Evolutionary conservation across 2,888 invertebrate genomes (phyloP).

Genomic region (Ennomos quercinarius): DNA sequence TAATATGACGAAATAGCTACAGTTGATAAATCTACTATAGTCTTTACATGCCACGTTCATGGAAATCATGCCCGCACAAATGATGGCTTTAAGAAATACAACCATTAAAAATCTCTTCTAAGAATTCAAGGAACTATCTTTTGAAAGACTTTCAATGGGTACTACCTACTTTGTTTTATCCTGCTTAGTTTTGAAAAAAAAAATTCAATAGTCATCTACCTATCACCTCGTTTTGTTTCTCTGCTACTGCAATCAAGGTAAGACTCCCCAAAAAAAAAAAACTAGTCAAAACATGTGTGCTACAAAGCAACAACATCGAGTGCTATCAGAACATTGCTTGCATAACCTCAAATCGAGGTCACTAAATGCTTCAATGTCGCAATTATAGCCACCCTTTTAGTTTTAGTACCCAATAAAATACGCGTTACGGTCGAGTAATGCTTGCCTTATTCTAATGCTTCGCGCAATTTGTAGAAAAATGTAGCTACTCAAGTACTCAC

Average conservation of each 20-base stretch:
- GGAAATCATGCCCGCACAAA: background rate
- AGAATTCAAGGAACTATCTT: background rate
- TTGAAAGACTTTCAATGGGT: background rate
- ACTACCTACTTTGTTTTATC: too few species aligned
- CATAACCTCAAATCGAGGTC: conserved; percentile 57
- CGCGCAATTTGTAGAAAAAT: conserved; percentile 33
- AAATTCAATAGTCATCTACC: too few species aligned
- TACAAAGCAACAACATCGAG: conserved; percentile 18
- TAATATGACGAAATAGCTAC: background rate
- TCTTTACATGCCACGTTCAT: background rate
- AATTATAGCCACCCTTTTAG: conserved; percentile 76
- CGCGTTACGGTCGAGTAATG: conserved; percentile 61
- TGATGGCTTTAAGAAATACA: background rate
- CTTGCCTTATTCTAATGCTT: conserved; percentile 65
- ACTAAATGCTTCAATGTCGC: conserved; percentile 67
- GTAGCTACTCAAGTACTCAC: conserved; percentile 7
- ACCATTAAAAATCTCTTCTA: background rate
- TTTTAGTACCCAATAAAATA: conserved; percentile 76
- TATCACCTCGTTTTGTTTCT: too few species aligned
- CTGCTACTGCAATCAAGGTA: background rate
- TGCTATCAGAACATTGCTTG: conserved; percentile 43
- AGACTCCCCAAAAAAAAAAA: background rate
- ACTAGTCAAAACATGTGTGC: conserved; percentile 2
- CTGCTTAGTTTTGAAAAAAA: too few species aligned
- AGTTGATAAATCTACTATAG: background rate